A percentile compares a stretch with the other conserved stretches of the same genome.
Conservation (phyloP, 2,888 invertebrate species). For the Micropterix aruncella region DNA sequence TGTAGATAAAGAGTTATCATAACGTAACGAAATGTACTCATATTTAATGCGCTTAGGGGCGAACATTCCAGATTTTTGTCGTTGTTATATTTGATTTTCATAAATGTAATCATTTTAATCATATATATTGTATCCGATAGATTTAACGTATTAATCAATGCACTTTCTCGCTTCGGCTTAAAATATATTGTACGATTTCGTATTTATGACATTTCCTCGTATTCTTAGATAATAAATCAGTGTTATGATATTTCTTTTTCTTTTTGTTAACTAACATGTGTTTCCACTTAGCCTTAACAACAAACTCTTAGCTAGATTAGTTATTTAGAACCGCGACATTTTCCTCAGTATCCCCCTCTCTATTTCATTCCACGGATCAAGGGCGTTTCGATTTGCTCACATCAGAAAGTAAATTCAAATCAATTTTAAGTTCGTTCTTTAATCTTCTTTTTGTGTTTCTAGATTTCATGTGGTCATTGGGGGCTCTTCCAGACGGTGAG, state of each 20-base stretch:
- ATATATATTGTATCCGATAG: too few relatives aligned
- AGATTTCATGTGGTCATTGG: constrained; percentile 99
- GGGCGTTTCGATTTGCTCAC: not conserved
- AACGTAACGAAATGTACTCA: too few relatives aligned
- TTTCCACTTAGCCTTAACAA: not conserved
- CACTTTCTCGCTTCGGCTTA: too few relatives aligned
- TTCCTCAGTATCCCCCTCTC: too few relatives aligned
- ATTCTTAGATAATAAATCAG: not conserved
- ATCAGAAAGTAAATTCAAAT: not conserved
- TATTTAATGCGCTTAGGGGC: too few relatives aligned
- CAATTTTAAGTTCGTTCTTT: not conserved
- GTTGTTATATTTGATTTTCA: too few relatives aligned
- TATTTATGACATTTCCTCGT: too few relatives aligned
- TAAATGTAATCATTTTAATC: too few relatives aligned
- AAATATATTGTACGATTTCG: too few relatives aligned
- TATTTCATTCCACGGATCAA: not conserved
- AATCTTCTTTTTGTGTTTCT: constrained; percentile 40
- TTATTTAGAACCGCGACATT: not conserved
- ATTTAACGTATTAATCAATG: too few relatives aligned
- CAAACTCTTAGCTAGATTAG: not conserved
- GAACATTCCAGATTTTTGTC: too few relatives aligned
- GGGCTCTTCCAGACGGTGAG: constrained; percentile 96
- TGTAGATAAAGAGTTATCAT: too few relatives aligned
- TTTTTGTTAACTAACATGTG: not conserved
- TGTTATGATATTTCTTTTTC: not conserved